phyloP scores from a whole-genome alignment of 2,888 invertebrate species.

The Entomobrya proxima region DNA sequence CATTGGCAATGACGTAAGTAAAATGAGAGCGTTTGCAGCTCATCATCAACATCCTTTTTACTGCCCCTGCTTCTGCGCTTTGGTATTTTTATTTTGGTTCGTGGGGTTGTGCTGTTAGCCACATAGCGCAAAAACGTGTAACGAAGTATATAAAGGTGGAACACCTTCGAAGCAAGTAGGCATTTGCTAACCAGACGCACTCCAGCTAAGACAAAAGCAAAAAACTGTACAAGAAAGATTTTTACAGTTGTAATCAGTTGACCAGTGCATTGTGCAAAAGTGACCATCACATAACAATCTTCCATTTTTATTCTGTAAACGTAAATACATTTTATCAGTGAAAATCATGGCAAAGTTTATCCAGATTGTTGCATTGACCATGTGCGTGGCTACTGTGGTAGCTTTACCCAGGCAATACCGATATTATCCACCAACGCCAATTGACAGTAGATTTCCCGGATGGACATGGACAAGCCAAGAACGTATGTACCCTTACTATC shows the following conservation, averaged over 20 bases:
- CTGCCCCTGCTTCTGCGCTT: slow-evolving; percentile 15
- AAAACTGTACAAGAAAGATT: too few relatives aligned
- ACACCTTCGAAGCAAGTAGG: slow-evolving; percentile 30
- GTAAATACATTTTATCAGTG: neutral
- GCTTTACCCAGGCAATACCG: slow-evolving; percentile 32
- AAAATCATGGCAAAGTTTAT: slow-evolving; percentile 6
- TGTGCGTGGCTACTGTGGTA: neutral
- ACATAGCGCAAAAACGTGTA: neutral
- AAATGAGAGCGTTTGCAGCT: slow-evolving; percentile 21
- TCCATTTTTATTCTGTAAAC: neutral
- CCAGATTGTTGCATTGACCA: neutral
- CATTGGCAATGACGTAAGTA: slow-evolving; percentile 50
- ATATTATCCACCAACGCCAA: slow-evolving; percentile 35
- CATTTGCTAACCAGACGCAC: slow-evolving; percentile 41
- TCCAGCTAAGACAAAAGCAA: slow-evolving; percentile 30
- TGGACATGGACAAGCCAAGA: slow-evolving; percentile 58
- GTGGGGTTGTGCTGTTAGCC: neutral
- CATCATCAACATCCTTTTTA: slow-evolving; percentile 15
- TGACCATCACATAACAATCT: neutral
- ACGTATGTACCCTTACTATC: slow-evolving; percentile 49
- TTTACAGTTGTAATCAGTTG: too few relatives aligned
- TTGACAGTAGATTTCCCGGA: slow-evolving; percentile 38
- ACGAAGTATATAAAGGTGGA: slow-evolving; percentile 45
- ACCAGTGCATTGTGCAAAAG: neutral
- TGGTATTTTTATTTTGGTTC: slow-evolving; percentile 7